Base-by-base conservation (phyloP, 2,797 vertebrate genomes). In the Glossophaga mutica region DNA sequence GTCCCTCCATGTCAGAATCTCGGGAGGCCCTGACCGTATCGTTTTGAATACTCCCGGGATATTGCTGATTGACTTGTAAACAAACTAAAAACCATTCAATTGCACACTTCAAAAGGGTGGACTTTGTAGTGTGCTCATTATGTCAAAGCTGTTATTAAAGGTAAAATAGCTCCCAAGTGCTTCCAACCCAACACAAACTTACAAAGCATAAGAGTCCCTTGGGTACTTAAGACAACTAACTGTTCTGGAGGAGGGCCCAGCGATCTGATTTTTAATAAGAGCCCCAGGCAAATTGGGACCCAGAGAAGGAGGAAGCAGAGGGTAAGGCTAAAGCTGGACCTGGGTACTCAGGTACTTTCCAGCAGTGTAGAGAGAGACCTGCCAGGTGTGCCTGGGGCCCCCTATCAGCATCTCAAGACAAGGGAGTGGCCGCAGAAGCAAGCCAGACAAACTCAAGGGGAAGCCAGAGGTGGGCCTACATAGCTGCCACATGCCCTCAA, bases 31-130 rank as follows among this genome's bases (percentile, higher is more conserved):
- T 55, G 44, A 55, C 1, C 24, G 3, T 34, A 12, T 32, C 15
- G 22, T 42, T 37, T 67, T 26, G 44, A 90, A 77, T 4, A 2
- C 70, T n/a, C 15, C n/a, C 22, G 34, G 94, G 39, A 34, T 21
- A n/a, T 11, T 55, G 29, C 50, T 55, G 46, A 67, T 24, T 9
- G 0, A n/a, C 67, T 73, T 44, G 0, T 39, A 46, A 84, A 39
- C 70, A 32, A 5, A 14, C 21, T 39, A n/a, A 82, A 78, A 84
- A 19, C 4, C 26, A n/a, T 22, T 96, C 21, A 6, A 0, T 65
- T 7, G 1, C 62, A 55, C 1, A 48, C 29, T 71, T 87, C 48
- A 39, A 74, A 92, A 95, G 87, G 77, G 78, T 71, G 48, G 89
- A 57, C 15, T 79, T 50, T 34, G 14, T n/a, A 6, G 34, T 34